Evolutionary conservation across 2,797 vertebrate species (phyloP).

Genomic region (Rousettus madagascariensis): DNA sequence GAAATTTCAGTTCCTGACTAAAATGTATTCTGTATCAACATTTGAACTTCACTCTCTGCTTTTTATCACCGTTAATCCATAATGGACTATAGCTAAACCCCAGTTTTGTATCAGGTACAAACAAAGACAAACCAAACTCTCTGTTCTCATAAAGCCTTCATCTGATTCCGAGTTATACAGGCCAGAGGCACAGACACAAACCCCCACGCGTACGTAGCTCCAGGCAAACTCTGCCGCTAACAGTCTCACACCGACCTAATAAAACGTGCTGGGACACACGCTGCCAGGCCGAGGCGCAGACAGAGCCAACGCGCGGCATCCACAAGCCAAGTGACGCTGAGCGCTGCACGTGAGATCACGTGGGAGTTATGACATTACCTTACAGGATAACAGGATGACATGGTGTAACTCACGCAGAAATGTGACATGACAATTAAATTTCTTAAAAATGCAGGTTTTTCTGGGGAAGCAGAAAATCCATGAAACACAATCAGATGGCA

Average conservation of each 20-base stretch:
- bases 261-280: neutral
- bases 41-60: neutral
- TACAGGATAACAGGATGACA: neutral
- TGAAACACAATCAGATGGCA: neutral
- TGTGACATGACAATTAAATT: neutral
- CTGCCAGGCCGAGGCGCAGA: neutral
- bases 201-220: neutral
- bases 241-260: neutral
- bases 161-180: neutral
- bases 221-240: slow-evolving; percentile 15
- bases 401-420: neutral
- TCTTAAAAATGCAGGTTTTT: slow-evolving; percentile 3
- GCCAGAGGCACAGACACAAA: slow-evolving; percentile 22
- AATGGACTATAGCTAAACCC: neutral
- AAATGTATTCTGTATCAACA: neutral
- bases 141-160: slow-evolving; percentile 37
- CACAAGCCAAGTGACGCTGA: neutral
- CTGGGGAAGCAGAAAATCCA: neutral
- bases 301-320: neutral
- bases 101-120: slow-evolving; percentile 30
- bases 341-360: neutral
- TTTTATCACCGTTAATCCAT: slow-evolving; percentile 44
- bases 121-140: slow-evolving; percentile 12
- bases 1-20: neutral
- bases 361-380: neutral